phyloP scores from a whole-genome alignment of 2,113 vertebrate species.

The Bagarius yarrelli region DNA sequence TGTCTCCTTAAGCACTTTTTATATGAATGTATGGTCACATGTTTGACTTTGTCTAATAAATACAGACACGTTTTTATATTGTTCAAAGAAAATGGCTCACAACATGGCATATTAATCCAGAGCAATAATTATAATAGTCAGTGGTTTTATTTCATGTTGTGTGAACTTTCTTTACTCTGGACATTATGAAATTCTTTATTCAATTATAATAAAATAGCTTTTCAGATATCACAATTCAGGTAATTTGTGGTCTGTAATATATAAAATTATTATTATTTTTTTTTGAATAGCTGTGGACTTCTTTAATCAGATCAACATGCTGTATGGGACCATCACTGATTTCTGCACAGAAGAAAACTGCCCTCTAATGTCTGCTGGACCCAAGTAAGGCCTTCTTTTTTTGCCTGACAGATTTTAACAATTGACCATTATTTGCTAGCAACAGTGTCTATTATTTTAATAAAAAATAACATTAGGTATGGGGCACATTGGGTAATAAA shows the following conservation, averaged over 20 bases:
- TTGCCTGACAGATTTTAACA: not conserved
- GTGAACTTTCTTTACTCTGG: too few relatives aligned
- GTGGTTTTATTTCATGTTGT: too few relatives aligned
- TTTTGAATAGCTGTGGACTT: constrained; percentile 81
- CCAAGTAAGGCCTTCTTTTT: constrained; percentile 75
- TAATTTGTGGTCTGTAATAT: not conserved
- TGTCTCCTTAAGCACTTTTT: too few relatives aligned
- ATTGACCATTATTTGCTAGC: too few relatives aligned
- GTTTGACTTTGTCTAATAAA: too few relatives aligned
- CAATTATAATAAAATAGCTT: not conserved
- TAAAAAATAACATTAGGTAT: not conserved
- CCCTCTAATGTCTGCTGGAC: constrained; percentile 83
- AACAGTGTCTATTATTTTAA: not conserved
- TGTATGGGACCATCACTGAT: constrained; percentile 85
- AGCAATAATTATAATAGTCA: too few relatives aligned
- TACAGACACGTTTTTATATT: too few relatives aligned
- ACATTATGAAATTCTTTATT: too few relatives aligned
- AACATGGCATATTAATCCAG: too few relatives aligned
- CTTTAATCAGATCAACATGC: constrained; percentile 90
- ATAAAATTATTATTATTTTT: not conserved
- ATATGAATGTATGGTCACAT: too few relatives aligned
- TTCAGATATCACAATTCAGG: not conserved
- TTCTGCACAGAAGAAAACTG: constrained; percentile 87
- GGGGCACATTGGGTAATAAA: not conserved
- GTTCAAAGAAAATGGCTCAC: too few relatives aligned